Conservation (phyloP, 1,140 invertebrate species). For the Drosophila sulfurigaster region DNA sequence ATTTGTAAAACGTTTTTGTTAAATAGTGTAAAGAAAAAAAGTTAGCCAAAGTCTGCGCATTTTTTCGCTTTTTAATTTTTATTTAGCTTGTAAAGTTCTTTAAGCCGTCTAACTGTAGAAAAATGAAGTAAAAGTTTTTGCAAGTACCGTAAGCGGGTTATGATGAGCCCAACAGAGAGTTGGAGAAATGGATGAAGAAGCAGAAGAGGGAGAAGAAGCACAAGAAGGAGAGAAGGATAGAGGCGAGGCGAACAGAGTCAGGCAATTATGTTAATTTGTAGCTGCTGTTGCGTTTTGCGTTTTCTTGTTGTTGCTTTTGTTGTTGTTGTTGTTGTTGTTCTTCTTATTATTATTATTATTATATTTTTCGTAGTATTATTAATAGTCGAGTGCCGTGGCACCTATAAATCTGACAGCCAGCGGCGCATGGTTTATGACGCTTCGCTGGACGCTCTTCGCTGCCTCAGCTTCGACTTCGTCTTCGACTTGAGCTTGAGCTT, state of each 20-base stretch:
- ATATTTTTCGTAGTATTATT: constrained; percentile 58
- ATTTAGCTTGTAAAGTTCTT: constrained; percentile 27
- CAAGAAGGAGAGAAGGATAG: not conserved
- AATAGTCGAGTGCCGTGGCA: constrained; percentile 56
- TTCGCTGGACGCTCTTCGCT: constrained; percentile 38
- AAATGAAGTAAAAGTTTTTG: constrained; percentile 35
- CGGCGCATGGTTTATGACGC: constrained; percentile 70
- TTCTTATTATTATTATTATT: constrained; percentile 30
- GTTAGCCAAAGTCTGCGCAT: constrained; percentile 5
- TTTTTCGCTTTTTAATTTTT: constrained; percentile 15
- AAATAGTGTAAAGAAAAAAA: constrained; percentile 17
- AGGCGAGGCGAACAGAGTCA: constrained; percentile 5
- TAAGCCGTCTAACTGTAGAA: constrained; percentile 39
- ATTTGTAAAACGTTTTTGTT: constrained; percentile 10
- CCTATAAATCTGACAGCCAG: constrained; percentile 72
- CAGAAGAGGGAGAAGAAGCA: too few relatives aligned
- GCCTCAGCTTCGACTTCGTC: not conserved
- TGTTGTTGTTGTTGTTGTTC: constrained; percentile 15
- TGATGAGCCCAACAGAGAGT: constrained; percentile 25
- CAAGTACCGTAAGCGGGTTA: constrained; percentile 44
- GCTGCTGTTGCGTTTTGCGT: constrained; percentile 31
- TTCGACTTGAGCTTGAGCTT: not conserved
- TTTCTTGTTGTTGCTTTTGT: constrained; percentile 11
- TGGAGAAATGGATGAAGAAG: not conserved
- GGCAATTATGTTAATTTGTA: constrained; percentile 77